Percentiles rank a stretch among this genome's conserved stretches.
These are phyloP conservation scores for Clivina fossor DNA, from an alignment of 2,888 invertebrate species.

Conservation along the genomic window DNA sequence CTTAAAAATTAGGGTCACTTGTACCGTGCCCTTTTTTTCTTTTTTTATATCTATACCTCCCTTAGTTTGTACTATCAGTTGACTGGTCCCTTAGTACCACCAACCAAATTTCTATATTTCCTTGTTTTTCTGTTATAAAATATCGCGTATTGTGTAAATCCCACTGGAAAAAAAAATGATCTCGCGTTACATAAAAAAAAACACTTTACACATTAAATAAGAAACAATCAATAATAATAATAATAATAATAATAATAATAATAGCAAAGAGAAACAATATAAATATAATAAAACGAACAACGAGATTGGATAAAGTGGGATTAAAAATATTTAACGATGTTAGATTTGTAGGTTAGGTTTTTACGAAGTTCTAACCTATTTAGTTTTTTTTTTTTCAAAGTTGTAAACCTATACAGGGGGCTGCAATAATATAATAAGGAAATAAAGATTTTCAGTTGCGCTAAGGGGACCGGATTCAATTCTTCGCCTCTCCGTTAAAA, in stretches of 20 bases:
- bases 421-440: no score
- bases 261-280: slow-evolving; percentile 32
- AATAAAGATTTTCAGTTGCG: neutral
- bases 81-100: slow-evolving; percentile 41
- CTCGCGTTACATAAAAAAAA: no score
- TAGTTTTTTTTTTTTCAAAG: no score
- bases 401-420: no score
- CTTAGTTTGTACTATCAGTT: slow-evolving; percentile 55
- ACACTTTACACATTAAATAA: slow-evolving; percentile 18
- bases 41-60: slow-evolving; percentile 53
- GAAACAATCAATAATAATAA: slow-evolving; percentile 31
- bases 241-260: slow-evolving; percentile 28
- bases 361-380: no score
- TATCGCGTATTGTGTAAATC: neutral
- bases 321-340: no score
- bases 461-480: slow-evolving; percentile 26
- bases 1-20: slow-evolving; percentile 41
- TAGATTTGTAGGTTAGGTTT: no score
- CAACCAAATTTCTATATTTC: slow-evolving; percentile 1
- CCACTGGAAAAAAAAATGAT: no score
- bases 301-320: no score
- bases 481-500: slow-evolving; percentile 34
- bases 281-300: no score
- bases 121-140: neutral
- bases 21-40: slow-evolving; percentile 40